Percentiles rank a stretch among this genome's conserved stretches.
Conservation (phyloP, 2,797 vertebrate species). For the Heteromormyrus szaboi region DNA sequence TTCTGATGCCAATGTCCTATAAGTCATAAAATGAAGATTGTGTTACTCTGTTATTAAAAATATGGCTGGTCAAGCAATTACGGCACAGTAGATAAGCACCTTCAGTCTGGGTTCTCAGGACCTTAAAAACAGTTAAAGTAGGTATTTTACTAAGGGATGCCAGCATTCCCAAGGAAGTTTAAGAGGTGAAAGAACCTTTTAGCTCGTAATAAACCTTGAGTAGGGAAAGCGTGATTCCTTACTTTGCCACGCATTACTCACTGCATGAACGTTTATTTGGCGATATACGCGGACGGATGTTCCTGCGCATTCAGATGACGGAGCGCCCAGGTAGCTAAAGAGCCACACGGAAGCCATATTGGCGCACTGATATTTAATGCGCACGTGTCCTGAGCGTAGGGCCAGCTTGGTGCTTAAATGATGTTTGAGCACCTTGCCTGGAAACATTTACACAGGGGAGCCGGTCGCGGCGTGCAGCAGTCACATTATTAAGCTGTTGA, state of each 20-base stretch:
- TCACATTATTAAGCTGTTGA: conserved; percentile 80
- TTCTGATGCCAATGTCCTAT: not conserved
- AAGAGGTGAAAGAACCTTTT: not conserved
- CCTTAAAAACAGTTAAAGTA: not conserved
- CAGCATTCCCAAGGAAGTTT: not conserved
- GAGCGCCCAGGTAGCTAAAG: not conserved
- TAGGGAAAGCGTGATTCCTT: not conserved
- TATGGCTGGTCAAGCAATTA: not conserved
- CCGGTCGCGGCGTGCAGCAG: conserved; percentile 41
- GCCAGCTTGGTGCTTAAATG: conserved; percentile 13
- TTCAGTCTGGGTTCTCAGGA: not conserved
- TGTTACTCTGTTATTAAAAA: not conserved
- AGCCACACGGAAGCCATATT: not conserved
- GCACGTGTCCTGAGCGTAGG: not conserved
- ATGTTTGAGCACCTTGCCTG: conserved; percentile 12
- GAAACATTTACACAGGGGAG: not conserved
- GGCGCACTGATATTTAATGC: not conserved
- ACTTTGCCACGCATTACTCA: not conserved
- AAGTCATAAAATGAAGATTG: not conserved
- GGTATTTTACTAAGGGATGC: not conserved
- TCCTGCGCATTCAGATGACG: not conserved
- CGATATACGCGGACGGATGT: not conserved
- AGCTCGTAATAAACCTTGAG: not conserved
- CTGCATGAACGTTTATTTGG: not conserved
- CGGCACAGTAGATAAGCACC: not conserved